These are phyloP conservation scores for Tamandua tetradactyla DNA, from an alignment of 2,797 vertebrate species.

Conservation along the genomic window DNA sequence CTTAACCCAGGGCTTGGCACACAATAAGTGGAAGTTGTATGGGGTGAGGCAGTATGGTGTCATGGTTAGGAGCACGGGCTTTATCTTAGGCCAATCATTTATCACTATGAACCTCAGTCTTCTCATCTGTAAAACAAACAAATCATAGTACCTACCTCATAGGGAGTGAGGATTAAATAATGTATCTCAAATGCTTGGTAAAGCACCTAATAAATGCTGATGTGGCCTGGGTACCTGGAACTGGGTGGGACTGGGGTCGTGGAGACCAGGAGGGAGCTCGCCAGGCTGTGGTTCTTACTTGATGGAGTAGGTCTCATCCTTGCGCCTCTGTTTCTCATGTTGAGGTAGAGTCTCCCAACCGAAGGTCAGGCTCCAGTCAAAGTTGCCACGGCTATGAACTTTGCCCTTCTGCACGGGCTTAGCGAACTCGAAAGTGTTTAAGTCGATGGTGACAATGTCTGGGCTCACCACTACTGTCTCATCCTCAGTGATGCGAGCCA, in stretches of 20 bases:
- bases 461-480: conserved; percentile 94
- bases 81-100: background rate
- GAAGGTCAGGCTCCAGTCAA: conserved; percentile 96
- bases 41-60: background rate
- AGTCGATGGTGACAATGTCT: conserved; percentile 94
- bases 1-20: background rate
- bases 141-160: background rate
- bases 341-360: conserved; percentile 93
- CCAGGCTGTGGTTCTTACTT: conserved; percentile 87
- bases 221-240: background rate
- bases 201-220: background rate
- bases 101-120: background rate
- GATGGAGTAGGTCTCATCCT: conserved; percentile 96
- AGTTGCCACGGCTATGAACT: conserved; percentile 94
- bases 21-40: background rate
- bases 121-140: background rate
- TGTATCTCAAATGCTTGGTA: background rate
- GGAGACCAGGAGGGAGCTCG: background rate
- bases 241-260: background rate
- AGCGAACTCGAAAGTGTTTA: conserved; percentile 92
- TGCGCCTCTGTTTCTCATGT: conserved; percentile 88
- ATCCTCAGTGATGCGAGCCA: conserved; percentile 94
- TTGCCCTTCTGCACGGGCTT: conserved; percentile 88
- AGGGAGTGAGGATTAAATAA: background rate
- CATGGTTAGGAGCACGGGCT: background rate